Conservation (phyloP, 2,797 vertebrate genomes). For the Rhabdophis nuchalis region DNA sequence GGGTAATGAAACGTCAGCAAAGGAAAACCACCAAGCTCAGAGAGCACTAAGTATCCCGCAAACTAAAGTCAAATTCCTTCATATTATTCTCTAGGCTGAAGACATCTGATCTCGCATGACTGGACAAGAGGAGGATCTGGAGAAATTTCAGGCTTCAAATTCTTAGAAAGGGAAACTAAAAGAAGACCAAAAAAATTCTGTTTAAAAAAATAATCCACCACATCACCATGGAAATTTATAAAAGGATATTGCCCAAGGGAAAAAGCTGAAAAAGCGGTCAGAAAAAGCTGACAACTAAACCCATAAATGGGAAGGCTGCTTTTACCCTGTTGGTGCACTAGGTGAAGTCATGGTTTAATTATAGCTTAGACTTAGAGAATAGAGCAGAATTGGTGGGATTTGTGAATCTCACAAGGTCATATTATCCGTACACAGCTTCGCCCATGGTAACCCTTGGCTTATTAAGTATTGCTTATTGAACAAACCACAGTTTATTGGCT, state of each 20-base stretch:
- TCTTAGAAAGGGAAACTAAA: no score
- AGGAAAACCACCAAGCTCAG: no score
- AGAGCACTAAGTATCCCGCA: no score
- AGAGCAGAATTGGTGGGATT: neutral
- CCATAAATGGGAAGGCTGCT: neutral
- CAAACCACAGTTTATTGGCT: neutral
- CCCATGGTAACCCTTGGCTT: neutral
- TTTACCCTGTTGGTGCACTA: neutral
- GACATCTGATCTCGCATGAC: no score
- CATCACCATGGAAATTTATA: no score
- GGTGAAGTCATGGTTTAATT: neutral
- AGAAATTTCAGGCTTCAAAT: no score
- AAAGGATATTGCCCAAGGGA: neutral
- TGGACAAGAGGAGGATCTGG: no score
- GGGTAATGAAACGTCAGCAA: no score
- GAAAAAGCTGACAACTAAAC: neutral
- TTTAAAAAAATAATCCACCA: no score
- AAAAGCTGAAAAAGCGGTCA: neutral
- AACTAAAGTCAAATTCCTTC: no score
- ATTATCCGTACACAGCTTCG: neutral
- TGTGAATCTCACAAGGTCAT: neutral
- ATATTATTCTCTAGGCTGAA: no score
- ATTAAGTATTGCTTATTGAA: neutral
- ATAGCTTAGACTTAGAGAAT: neutral
- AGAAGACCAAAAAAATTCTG: no score